phyloP scores from a whole-genome alignment of 35 echinoderm and acorn worm species.

The Holothuria glaberrima region DNA sequence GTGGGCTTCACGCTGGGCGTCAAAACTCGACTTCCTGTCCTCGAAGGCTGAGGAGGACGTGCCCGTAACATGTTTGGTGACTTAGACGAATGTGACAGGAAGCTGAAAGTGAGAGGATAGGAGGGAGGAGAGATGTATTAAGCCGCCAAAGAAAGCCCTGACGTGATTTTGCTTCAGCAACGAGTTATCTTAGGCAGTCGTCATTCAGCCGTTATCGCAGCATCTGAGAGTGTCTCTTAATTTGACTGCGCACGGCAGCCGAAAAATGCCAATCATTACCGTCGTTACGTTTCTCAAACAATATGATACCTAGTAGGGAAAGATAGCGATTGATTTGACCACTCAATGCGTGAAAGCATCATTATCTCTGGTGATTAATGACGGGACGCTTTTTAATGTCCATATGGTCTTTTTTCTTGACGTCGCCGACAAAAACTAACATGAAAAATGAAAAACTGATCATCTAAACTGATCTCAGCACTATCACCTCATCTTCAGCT shows the following conservation, averaged over 20 bases:
- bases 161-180: no score
- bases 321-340: no score
- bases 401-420: conserved; percentile 30
- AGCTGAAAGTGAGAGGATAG: not conserved
- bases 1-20: not conserved
- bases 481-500: not conserved
- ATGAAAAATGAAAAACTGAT: not conserved
- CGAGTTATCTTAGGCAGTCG: no score
- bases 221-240: no score
- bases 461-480: conserved; percentile 3
- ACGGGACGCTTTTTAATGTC: not conserved
- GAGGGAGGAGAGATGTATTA: not conserved
- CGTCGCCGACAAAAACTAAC: not conserved
- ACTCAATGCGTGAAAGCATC: conserved; percentile 1
- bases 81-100: conserved; percentile 21
- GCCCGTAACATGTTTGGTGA: not conserved
- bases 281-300: no score
- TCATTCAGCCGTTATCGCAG: no score
- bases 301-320: no score
- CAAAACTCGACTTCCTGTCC: conserved; percentile 21
- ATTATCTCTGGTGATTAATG: conserved; percentile 11
- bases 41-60: conserved; percentile 3
- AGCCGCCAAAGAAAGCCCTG: not conserved
- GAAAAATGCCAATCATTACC: no score
- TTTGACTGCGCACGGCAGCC: no score